These are phyloP conservation scores for Pyrgus malvae DNA, from an alignment of 2,888 invertebrate genomes.

Conservation along the genomic window DNA sequence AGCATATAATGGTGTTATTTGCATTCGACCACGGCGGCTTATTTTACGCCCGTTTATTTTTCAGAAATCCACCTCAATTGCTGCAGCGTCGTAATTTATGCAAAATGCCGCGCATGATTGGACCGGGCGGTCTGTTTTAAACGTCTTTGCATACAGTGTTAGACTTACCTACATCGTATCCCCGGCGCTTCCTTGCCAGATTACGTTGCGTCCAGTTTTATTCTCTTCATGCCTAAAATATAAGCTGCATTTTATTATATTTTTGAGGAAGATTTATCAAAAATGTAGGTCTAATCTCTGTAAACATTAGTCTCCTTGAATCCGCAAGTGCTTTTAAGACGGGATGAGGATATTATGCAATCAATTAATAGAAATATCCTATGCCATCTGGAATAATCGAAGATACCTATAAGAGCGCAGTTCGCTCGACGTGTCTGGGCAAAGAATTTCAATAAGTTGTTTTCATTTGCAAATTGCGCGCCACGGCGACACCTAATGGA, in stretches of 20 bases:
- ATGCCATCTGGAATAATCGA: slow-evolving; percentile 44
- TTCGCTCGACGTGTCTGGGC: slow-evolving; percentile 51
- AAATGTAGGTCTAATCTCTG: not conserved
- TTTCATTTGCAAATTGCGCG: slow-evolving; percentile 80
- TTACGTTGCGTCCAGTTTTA: slow-evolving; percentile 41
- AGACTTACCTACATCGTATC: slow-evolving; percentile 10
- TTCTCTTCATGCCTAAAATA: slow-evolving; percentile 1
- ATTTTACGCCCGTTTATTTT: slow-evolving; percentile 72
- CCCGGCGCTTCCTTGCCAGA: slow-evolving; percentile 39
- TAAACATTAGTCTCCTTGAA: not conserved
- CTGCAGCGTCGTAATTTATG: slow-evolving; percentile 70
- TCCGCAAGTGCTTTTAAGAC: not conserved
- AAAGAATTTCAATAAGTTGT: slow-evolving; percentile 82
- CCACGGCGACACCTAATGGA: slow-evolving; percentile 76
- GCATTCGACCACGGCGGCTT: slow-evolving; percentile 65
- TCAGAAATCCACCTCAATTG: slow-evolving; percentile 65
- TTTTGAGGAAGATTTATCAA: slow-evolving; percentile 7
- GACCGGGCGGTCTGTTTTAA: slow-evolving; percentile 54
- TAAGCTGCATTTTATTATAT: slow-evolving; percentile 12
- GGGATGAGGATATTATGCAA: slow-evolving; percentile 2
- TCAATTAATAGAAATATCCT: slow-evolving; percentile 40
- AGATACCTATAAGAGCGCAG: slow-evolving; percentile 20
- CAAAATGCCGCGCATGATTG: slow-evolving; percentile 72
- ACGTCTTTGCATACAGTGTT: slow-evolving; percentile 35
- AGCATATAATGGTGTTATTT: slow-evolving; percentile 78